These are phyloP conservation scores for Bothrops jararaca DNA, from an alignment of 2,113 vertebrate species.

Conservation along the genomic window DNA sequence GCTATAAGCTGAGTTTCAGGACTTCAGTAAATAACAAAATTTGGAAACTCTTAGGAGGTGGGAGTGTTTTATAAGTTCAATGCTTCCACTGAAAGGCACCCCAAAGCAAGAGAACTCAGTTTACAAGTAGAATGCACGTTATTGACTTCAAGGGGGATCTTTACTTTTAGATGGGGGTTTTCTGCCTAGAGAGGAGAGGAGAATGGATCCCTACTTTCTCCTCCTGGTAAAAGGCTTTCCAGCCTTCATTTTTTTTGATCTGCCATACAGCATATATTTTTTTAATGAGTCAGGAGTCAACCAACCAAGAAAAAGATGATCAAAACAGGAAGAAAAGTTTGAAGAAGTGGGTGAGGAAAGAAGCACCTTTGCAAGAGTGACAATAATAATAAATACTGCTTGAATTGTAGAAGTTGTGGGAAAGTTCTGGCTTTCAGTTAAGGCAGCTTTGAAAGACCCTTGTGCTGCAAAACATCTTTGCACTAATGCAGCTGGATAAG, in stretches of 20 bases:
- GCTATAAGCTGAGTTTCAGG: no score
- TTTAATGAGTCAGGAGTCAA: slow-evolving; percentile 50
- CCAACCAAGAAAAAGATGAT: slow-evolving; percentile 52
- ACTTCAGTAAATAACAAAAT: neutral
- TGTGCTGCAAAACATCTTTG: neutral
- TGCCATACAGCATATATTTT: neutral
- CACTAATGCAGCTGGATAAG: neutral
- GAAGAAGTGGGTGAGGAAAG: slow-evolving; percentile 21
- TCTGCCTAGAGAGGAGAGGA: neutral
- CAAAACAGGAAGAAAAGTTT: slow-evolving; percentile 33
- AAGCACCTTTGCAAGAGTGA: neutral
- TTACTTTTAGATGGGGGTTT: neutral
- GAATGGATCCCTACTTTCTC: slow-evolving; percentile 19
- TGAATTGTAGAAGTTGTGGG: neutral
- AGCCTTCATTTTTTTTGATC: neutral
- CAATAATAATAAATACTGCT: neutral
- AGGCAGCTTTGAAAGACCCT: neutral
- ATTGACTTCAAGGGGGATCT: neutral
- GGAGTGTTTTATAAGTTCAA: neutral
- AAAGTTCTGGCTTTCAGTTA: neutral
- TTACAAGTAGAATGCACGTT: neutral
- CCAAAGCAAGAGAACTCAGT: neutral
- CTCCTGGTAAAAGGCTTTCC: slow-evolving; percentile 61
- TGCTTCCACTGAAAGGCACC: neutral
- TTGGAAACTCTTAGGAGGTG: neutral